Percentiles rank a stretch among this genome's conserved stretches.
Evolutionary conservation across 2,888 invertebrate species (phyloP).

Genomic region (Orthosia gothica): DNA sequence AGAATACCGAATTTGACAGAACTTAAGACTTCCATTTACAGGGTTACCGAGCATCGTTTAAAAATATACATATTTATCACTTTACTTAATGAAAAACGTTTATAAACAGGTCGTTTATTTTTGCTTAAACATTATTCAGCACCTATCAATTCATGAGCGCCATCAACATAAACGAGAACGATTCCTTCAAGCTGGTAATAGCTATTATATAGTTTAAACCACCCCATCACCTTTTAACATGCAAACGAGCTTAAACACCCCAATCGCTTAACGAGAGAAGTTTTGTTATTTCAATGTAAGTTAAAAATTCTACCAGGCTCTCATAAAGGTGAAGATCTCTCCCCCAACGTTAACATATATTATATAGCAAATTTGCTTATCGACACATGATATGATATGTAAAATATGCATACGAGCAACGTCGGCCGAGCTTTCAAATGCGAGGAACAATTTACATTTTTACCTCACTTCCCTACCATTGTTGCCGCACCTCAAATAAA

Average conservation of each 20-base stretch:
- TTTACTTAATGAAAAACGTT: background rate
- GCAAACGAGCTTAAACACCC: constrained; percentile 20
- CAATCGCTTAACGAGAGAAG: constrained; percentile 33
- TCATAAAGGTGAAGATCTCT: constrained; percentile 62
- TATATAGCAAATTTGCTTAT: constrained; percentile 78
- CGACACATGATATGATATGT: constrained; percentile 75
- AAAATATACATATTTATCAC: constrained; percentile 14
- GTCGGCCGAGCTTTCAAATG: constrained; percentile 67
- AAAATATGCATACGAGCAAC: constrained; percentile 76
- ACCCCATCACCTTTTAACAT: constrained; percentile 30
- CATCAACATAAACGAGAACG: constrained; percentile 29
- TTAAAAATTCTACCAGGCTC: constrained; percentile 65
- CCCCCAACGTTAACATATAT: constrained; percentile 62
- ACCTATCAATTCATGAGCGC: constrained; percentile 30
- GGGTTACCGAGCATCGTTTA: background rate
- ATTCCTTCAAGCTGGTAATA: constrained; percentile 35
- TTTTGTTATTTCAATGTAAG: constrained; percentile 34
- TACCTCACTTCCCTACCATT: constrained; percentile 63
- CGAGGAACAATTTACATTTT: constrained; percentile 78
- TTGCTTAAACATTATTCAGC: constrained; percentile 15
- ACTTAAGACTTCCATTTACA: background rate
- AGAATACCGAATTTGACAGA: too few relatives aligned
- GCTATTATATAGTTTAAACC: constrained; percentile 45
- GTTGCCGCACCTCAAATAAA: constrained; percentile 48
- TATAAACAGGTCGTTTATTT: constrained; percentile 6